Percentiles rank a stretch among this genome's conserved stretches.
These are phyloP conservation scores for Silurus lanzhouensis DNA, from an alignment of 2,797 vertebrate species.

Conservation along the genomic window DNA sequence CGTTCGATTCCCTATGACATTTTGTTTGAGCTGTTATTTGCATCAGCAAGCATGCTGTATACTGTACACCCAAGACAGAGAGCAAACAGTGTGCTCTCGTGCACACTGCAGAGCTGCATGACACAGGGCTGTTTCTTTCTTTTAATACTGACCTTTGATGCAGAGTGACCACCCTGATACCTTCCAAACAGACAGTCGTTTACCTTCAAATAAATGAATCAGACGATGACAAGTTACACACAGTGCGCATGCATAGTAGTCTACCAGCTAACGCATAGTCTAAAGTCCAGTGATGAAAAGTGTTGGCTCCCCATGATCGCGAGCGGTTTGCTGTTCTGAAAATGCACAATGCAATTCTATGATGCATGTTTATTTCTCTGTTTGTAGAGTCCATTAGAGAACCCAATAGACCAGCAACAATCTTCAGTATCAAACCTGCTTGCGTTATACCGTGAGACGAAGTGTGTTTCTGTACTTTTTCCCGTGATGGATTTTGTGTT, in stretches of 20 bases:
- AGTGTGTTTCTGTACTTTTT: constrained; percentile 66
- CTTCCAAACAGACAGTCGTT: neutral
- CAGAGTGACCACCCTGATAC: neutral
- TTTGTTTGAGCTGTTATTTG: neutral
- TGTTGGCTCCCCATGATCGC: constrained; percentile 1
- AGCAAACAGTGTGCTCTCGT: constrained; percentile 13
- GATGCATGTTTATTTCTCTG: constrained; percentile 72
- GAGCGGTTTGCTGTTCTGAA: constrained; percentile 61
- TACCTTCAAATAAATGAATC: neutral
- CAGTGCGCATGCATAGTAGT: constrained; percentile 6
- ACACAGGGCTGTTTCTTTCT: neutral
- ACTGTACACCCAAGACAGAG: constrained; percentile 4
- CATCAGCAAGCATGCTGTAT: constrained; percentile 25
- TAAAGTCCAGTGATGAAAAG: constrained; percentile 5
- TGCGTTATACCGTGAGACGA: constrained; percentile 70
- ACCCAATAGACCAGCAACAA: constrained; percentile 52
- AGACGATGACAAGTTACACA: neutral
- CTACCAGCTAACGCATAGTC: neutral
- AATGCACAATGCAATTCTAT: constrained; percentile 71
- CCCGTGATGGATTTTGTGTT: constrained; percentile 72
- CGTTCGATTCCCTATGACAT: constrained; percentile 4
- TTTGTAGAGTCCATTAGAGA: constrained; percentile 62
- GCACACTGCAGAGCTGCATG: constrained; percentile 17
- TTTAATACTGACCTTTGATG: neutral
- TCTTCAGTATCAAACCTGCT: constrained; percentile 64